A percentile compares a stretch with the other conserved stretches of the same genome.
phyloP scores from a whole-genome alignment of 2,888 invertebrate genomes.

The Trachelus stipa region DNA sequence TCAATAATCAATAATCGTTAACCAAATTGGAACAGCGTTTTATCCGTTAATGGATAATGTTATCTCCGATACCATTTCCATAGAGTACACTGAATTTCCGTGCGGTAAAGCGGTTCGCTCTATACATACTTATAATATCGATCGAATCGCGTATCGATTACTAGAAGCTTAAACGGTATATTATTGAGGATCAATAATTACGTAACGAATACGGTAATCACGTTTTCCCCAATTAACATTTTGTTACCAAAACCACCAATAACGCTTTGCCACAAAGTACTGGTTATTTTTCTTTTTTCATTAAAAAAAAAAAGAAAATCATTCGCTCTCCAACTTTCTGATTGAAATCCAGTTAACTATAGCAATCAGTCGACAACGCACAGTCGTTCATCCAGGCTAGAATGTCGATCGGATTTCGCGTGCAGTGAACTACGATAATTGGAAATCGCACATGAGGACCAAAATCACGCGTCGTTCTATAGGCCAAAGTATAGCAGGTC shows the following conservation, averaged over 20 bases:
- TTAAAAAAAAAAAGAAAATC: no score
- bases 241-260: neutral
- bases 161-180: neutral
- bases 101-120: neutral
- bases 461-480: neutral
- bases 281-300: neutral
- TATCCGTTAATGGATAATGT: constrained; percentile 51
- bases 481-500: neutral
- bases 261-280: neutral
- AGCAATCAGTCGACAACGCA: neutral
- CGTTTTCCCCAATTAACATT: neutral
- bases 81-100: neutral
- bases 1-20: constrained; percentile 4
- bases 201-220: neutral
- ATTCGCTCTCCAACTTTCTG: neutral
- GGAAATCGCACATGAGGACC: neutral
- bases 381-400: neutral
- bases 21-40: constrained; percentile 24
- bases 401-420: neutral
- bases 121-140: neutral
- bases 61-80: constrained; percentile 30
- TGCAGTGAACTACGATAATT: neutral
- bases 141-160: neutral
- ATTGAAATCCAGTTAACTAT: neutral
- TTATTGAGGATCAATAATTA: neutral